These are phyloP conservation scores for Brachypterus glaber DNA, from an alignment of 2,888 invertebrate species.

Conservation along the genomic window DNA sequence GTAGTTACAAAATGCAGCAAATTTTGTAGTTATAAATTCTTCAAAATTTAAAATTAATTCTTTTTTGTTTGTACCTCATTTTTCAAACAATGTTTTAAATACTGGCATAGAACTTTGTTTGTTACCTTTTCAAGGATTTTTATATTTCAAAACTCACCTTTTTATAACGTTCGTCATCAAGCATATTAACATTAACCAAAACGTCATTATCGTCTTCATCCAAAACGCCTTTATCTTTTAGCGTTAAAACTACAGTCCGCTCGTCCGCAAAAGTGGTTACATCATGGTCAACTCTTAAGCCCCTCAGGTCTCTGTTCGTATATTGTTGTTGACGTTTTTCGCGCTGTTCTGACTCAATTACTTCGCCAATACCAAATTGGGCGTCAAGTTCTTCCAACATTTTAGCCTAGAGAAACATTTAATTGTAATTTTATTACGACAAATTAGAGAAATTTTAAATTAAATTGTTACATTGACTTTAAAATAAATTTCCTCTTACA, in stretches of 20 bases:
- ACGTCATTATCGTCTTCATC: constrained; percentile 77
- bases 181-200: constrained; percentile 82
- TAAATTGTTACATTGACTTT: constrained; percentile 2
- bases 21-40: too few species aligned
- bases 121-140: too few species aligned
- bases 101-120: not conserved
- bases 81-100: not conserved
- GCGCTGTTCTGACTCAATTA: constrained; percentile 69
- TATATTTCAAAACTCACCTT: constrained; percentile 44
- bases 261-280: constrained; percentile 63
- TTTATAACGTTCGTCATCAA: constrained; percentile 75
- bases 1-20: too few species aligned
- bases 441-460: constrained; percentile 12
- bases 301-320: constrained; percentile 60
- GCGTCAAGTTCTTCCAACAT: constrained; percentile 90
- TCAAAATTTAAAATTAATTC: too few species aligned
- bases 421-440: too few species aligned
- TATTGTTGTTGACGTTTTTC: constrained; percentile 54
- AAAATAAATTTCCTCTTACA: too few species aligned
- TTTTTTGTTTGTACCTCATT: too few species aligned
- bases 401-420: constrained; percentile 72
- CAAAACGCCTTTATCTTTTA: constrained; percentile 86
- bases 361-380: constrained; percentile 80
- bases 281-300: constrained; percentile 81
- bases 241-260: constrained; percentile 75